Base-by-base conservation (phyloP, 2,113 vertebrate genomes). In the Corvus hawaiiensis region DNA sequence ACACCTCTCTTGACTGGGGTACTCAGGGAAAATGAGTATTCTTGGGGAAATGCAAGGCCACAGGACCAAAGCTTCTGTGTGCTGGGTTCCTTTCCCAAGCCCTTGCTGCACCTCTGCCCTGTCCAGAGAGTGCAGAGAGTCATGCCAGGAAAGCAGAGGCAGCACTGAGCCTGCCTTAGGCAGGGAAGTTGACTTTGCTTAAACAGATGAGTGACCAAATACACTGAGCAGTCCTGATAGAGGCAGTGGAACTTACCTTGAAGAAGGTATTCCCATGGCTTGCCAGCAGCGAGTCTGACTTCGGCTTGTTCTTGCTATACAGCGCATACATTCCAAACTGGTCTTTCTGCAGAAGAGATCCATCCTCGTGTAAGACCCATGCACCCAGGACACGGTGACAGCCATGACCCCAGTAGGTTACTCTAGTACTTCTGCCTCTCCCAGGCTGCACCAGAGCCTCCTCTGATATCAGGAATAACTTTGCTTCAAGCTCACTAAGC, bases 261-360 rank as follows among this genome's bases (percentile, higher is more conserved):
- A 99, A 99, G 96, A 99, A 99, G 76, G 95, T 82, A 41, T 99
- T 98, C 26, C 98, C 98, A 12, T 98, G 98, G 94, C 98, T 99
- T 90, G 98, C 98, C 94, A 99, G 97, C 85, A 99, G 95, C 0
- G 97, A 96, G 54, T 99, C 98, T 0, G 98, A 99, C 83, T 98
- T 98, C 0, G 98, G 98, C 78, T 99, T 99, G 87, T 99, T 99
- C 97, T 98, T 99, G 97, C 98, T 99, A 48, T 99, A 99, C 72
- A 99, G 90, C 0, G 98, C 98, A 1, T 99, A 99, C 98, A 99
- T 97, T 89, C 98, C 98, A 95, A 99, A 99, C 96, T 98, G 98
- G 97, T 98, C 98, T 88, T 98, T 98, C 98, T 99, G 96, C 61
- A 97, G 91, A 35, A 89, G 79, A 77, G 71, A 97, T 23, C 23